Evolutionary conservation across 2,797 vertebrate species (phyloP), one percentile per base, ranked within the genome.

Genomic region (Choloepus didactylus): DNA sequence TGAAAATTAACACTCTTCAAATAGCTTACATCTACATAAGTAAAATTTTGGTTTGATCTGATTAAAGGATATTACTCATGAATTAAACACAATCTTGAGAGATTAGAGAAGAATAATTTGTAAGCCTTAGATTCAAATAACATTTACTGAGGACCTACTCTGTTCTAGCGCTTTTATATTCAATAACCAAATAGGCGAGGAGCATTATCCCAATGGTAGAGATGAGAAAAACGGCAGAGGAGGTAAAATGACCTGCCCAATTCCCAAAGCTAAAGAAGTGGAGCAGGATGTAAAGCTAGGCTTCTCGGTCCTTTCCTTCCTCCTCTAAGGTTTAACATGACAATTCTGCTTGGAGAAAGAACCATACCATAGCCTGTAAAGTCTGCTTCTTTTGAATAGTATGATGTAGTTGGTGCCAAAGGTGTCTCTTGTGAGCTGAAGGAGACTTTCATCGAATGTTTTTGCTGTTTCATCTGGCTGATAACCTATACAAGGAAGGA

Each of bases 321-420:
- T 75, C 72, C 44, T 79, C 51, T 66, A 82, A 91, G 64, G 72
- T 16, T 67, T 69, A 31, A 72, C 2, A 5, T 75, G 35, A 51
- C 31, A 73, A 35, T 49, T 82, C 27, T 77, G 77, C 77, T 95
- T 73, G 72, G 46, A 84, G 49, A 69, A 27, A 66, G 92, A 6
- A 15, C 91, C 97, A 9, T 98, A 99, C 99, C 98, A 87, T 14
- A 97, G 97, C 88, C 98, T 87, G 97, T 79, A 81, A 97, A 72
- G 81, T 98, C 98, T 44, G 98, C 92, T 64, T 99, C 99, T 11
- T 98, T 94, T 96, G 98, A 98, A 76, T 98, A 98, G 69, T 97
- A 98, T 9, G 98, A 92, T 64, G 98, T 96, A 89, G 97, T 4
- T 46, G 98, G 97, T 25, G 97, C 96, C 73, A 98, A 95, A 0